A percentile compares a stretch with the other conserved stretches of the same genome.
phyloP scores from a whole-genome alignment of 2,888 invertebrate species.

The Drosophila anomalipes region DNA sequence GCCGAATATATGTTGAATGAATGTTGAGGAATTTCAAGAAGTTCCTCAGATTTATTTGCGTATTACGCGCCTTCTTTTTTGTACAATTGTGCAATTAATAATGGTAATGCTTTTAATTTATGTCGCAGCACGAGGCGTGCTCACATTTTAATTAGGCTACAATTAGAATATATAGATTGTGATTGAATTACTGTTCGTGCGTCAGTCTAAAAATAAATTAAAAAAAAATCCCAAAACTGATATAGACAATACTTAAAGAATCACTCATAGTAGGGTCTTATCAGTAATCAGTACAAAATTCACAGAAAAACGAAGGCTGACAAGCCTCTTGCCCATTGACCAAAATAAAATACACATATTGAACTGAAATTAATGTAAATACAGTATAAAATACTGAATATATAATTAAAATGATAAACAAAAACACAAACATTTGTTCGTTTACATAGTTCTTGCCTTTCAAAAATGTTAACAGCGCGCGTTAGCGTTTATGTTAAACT shows the following conservation, averaged over 20 bases:
- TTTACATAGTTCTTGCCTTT: background rate
- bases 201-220: slow-evolving; percentile 28
- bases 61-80: slow-evolving; percentile 9
- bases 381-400: background rate
- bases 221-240: slow-evolving; percentile 10
- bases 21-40: slow-evolving; percentile 1
- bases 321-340: too few species aligned
- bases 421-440: background rate
- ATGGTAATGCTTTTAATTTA: slow-evolving; percentile 19
- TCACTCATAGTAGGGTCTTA: slow-evolving; percentile 20
- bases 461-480: slow-evolving; percentile 21
- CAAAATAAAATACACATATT: background rate
- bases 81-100: slow-evolving; percentile 2
- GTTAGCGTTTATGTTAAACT: slow-evolving; percentile 19
- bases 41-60: background rate
- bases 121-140: background rate
- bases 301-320: background rate
- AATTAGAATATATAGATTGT: slow-evolving; percentile 49
- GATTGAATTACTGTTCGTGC: slow-evolving; percentile 11
- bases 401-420: background rate
- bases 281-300: slow-evolving; percentile 25
- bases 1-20: slow-evolving; percentile 5
- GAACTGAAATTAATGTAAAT: background rate
- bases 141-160: slow-evolving; percentile 49
- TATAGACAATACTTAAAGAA: slow-evolving; percentile 12